These are phyloP conservation scores for Drosophila helvetica DNA, from an alignment of 2,888 invertebrate species.

Conservation along the genomic window DNA sequence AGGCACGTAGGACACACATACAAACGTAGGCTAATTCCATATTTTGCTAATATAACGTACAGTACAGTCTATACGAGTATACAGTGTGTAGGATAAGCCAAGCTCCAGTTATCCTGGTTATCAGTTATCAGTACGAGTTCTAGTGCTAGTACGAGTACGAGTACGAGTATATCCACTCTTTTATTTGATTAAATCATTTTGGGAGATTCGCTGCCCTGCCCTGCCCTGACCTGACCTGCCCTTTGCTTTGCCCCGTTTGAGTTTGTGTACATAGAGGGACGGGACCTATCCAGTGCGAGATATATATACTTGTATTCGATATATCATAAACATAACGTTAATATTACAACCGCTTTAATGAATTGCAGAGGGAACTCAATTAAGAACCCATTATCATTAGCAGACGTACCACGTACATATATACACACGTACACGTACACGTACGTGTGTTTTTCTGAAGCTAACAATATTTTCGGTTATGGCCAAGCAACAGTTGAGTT, in stretches of 20 bases:
- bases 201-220: not conserved
- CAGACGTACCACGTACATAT: constrained; percentile 24
- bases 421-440: constrained; percentile 22
- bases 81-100: constrained; percentile 33
- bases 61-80: constrained; percentile 12
- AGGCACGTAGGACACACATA: constrained; percentile 31
- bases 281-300: constrained; percentile 20
- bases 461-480: constrained; percentile 13
- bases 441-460: constrained; percentile 26
- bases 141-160: too few relatives aligned
- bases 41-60: constrained; percentile 62
- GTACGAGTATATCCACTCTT: constrained; percentile 10
- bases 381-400: constrained; percentile 43
- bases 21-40: constrained; percentile 56
- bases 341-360: constrained; percentile 66
- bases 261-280: constrained; percentile 35
- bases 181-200: not conserved
- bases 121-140: too few relatives aligned
- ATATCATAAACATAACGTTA: constrained; percentile 40
- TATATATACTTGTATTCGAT: constrained; percentile 29
- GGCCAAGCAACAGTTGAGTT: constrained; percentile 24
- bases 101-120: not conserved
- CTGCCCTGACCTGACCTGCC: constrained; percentile 1
- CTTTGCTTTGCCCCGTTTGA: constrained; percentile 15
- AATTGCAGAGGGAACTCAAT: constrained; percentile 49